phyloP scores from a whole-genome alignment of 2,888 invertebrate species.

The Melieria picta region DNA sequence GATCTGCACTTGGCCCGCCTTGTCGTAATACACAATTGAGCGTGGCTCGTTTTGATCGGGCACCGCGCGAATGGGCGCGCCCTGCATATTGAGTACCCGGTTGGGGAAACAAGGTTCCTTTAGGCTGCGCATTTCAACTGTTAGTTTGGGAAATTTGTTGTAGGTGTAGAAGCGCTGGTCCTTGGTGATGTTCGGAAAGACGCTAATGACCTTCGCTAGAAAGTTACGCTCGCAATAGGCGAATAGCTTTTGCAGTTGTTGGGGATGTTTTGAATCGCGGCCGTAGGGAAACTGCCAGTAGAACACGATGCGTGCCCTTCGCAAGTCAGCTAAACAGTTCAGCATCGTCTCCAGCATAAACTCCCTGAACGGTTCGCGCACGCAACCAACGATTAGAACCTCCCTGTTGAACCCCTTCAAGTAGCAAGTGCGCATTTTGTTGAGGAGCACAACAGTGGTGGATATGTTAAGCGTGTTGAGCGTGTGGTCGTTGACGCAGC shows the following conservation, averaged over 20 bases:
- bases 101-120: not conserved
- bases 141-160: constrained; percentile 13
- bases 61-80: constrained; percentile 15
- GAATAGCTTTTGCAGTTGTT: not conserved
- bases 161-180: not conserved
- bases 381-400: too few species aligned
- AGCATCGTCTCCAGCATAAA: too few species aligned
- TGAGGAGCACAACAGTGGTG: too few species aligned
- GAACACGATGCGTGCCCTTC: too few species aligned
- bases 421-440: too few species aligned
- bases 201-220: constrained; percentile 19
- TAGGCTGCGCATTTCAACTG: not conserved
- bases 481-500: too few species aligned
- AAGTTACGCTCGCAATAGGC: not conserved
- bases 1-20: constrained; percentile 26
- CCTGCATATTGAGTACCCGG: constrained; percentile 19
- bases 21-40: constrained; percentile 42
- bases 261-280: too few species aligned
- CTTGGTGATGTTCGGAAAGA: constrained; percentile 7
- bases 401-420: too few species aligned
- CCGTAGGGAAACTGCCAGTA: too few species aligned
- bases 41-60: constrained; percentile 45
- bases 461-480: too few species aligned
- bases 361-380: too few species aligned
- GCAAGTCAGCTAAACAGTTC: too few species aligned